Conservation (phyloP, 2,888 invertebrate genomes). For the Harmothoe impar region DNA sequence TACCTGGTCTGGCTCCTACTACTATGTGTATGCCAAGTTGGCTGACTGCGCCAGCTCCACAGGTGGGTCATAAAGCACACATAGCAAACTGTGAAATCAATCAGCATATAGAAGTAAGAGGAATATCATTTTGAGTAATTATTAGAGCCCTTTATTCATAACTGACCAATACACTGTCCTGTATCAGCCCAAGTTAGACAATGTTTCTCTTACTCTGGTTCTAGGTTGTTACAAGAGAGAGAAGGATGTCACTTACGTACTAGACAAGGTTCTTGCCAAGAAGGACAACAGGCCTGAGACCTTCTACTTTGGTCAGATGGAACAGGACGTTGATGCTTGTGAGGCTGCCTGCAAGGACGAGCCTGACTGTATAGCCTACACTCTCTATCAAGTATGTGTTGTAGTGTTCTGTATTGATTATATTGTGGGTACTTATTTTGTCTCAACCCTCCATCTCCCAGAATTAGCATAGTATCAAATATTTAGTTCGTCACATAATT, state of each 20-base stretch:
- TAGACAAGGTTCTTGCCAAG: not conserved
- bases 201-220: too few relatives aligned
- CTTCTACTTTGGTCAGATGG: conserved; percentile 35
- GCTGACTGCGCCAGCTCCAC: conserved; percentile 41
- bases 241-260: not conserved
- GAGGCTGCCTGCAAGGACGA: conserved; percentile 52
- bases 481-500: too few relatives aligned
- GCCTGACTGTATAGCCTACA: conserved; percentile 40
- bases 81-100: too few relatives aligned
- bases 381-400: not conserved
- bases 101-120: too few relatives aligned
- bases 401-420: too few relatives aligned
- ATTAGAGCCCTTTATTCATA: too few relatives aligned
- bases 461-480: too few relatives aligned
- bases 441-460: too few relatives aligned
- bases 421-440: too few relatives aligned
- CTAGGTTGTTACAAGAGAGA: conserved; percentile 44
- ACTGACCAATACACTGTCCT: too few relatives aligned
- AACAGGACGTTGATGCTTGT: conserved; percentile 31
- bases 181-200: too few relatives aligned
- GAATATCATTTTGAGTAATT: too few relatives aligned
- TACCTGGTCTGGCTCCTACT: conserved; percentile 51
- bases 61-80: not conserved
- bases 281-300: conserved; percentile 24
- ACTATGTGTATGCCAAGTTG: conserved; percentile 55